Base-by-base conservation (phyloP, 2,888 invertebrate genomes). In the Dicroscelio sp. region DNA sequence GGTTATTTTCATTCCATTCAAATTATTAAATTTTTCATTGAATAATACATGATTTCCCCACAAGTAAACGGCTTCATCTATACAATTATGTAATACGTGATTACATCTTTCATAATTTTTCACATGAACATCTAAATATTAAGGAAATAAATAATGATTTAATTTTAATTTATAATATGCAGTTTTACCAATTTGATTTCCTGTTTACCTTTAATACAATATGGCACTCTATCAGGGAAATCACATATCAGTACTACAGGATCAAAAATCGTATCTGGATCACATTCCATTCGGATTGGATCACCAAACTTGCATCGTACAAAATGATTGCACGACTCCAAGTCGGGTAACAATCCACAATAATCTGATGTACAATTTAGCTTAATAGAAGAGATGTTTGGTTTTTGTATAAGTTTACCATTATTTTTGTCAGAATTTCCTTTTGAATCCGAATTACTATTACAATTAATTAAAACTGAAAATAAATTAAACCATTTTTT, bases 211-310 rank as follows among this genome's bases (percentile, higher is more conserved):
- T 60, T 3, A 43, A 60, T 60, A 48, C 71, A 83, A 48, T 48
- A 60, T 63, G 60, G 60, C n/a, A 83, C 83, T 71, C 71, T 35
- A 17, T 5, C 30, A 83, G 83, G 83, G n/a, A 83, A 73, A 73
- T 83, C 73, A 73, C 83, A 83, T 17, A 31, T 71, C 73, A 48
- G 35, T n/a, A 48, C 14, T 48, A 73, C 31, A 35, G 71, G 73
- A 83, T 83, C 73, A 83, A 83, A 83, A 73, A 83, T 63, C 43
- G 63, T 83, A 30, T 83, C 73, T 60, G 58, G 60, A 63, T 83
- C 63, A 60, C 71, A 83, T 43, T 73, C 63, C 71, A 73, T 63
- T 83, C 27, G 43, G 27, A 38, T 12, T 31, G 58, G 31, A 48
- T 48, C 60, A 83, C 63, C 63, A 31, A 25, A 63, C 31, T 43